Evolutionary conservation across 2,888 invertebrate genomes (phyloP).

Genomic region (Orthosia gracilis): DNA sequence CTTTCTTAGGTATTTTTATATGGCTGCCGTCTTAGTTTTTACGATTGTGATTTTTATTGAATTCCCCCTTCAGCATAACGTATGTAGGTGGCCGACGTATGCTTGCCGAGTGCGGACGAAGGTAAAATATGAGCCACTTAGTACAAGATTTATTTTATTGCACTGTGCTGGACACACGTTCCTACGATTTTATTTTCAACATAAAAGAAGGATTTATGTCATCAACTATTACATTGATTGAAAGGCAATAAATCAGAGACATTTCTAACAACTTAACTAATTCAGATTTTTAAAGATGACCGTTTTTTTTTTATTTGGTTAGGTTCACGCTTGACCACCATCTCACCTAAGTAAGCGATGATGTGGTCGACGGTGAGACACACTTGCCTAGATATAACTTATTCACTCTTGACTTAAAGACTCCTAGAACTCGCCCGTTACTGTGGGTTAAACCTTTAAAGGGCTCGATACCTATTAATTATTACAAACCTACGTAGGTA

Average conservation of each 20-base stretch:
- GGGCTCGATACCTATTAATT: background rate
- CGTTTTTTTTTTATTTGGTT: no score
- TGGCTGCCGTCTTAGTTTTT: slow-evolving; percentile 88
- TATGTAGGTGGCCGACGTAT: slow-evolving; percentile 77
- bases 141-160: slow-evolving; percentile 87
- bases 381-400: no score
- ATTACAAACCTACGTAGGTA: background rate
- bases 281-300: slow-evolving; percentile 5
- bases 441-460: background rate
- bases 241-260: slow-evolving; percentile 38
- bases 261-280: slow-evolving; percentile 8
- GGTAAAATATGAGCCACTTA: slow-evolving; percentile 89
- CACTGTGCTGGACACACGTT: slow-evolving; percentile 79
- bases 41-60: slow-evolving; percentile 91
- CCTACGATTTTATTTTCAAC: slow-evolving; percentile 77
- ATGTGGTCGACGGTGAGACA: no score
- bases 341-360: no score
- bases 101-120: slow-evolving; percentile 84
- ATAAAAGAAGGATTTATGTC: slow-evolving; percentile 60
- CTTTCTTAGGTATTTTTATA: slow-evolving; percentile 90
- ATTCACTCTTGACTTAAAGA: no score
- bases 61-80: slow-evolving; percentile 79
- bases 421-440: no score
- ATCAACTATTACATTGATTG: slow-evolving; percentile 37
- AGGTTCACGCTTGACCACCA: no score